phyloP scores from a whole-genome alignment of 2,888 invertebrate species.

The Fabriciana adippe region DNA sequence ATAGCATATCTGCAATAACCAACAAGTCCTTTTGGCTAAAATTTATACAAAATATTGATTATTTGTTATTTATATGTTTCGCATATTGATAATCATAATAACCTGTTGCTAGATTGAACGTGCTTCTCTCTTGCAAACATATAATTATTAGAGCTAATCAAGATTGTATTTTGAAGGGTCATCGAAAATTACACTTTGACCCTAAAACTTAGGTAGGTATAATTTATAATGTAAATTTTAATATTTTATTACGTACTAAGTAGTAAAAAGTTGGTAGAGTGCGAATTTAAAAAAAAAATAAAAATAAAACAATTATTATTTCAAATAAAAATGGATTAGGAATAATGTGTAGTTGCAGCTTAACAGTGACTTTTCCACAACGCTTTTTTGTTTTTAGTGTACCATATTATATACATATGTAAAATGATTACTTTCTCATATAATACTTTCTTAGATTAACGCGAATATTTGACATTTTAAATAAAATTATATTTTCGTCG shows the following conservation, averaged over 20 bases:
- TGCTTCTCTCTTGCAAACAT: conserved; percentile 2
- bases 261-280: neutral
- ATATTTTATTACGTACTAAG: neutral
- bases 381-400: too few species aligned
- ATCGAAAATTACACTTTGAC: conserved; percentile 23
- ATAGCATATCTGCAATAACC: neutral
- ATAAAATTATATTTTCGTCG: too few species aligned
- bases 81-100: conserved; percentile 11
- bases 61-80: conserved; percentile 1
- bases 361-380: too few species aligned
- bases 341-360: too few species aligned
- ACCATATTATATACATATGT: too few species aligned
- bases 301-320: neutral
- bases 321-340: too few species aligned
- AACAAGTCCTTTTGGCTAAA: neutral
- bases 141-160: conserved; percentile 18
- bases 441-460: too few species aligned
- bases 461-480: too few species aligned
- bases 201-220: conserved; percentile 5
- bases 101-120: conserved; percentile 9
- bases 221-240: conserved; percentile 15
- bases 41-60: neutral
- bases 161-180: conserved; percentile 22
- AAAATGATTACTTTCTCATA: too few species aligned
- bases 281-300: neutral